phyloP scores from a whole-genome alignment of 2,888 invertebrate species.

The Andrena minutula region DNA sequence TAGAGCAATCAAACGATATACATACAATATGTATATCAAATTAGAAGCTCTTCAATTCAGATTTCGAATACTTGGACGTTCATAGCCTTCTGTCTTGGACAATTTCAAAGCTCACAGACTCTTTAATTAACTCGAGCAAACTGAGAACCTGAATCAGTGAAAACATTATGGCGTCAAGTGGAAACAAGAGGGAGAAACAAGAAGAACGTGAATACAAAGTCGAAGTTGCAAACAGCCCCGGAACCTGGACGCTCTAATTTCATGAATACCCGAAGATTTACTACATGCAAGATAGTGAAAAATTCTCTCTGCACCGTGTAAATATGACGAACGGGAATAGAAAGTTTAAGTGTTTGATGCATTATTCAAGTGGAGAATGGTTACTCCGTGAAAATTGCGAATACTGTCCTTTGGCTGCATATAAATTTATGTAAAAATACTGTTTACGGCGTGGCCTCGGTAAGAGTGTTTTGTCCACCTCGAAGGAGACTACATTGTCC shows the following conservation, averaged over 20 bases:
- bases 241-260: not conserved
- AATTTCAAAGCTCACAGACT: too few relatives aligned
- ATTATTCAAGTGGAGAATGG: not conserved
- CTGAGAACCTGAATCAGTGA: too few relatives aligned
- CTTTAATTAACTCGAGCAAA: too few relatives aligned
- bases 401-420: constrained; percentile 6
- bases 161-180: not conserved
- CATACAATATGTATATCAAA: too few relatives aligned
- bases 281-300: not conserved
- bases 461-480: constrained; percentile 4
- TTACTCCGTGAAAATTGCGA: not conserved
- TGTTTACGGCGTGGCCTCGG: not conserved
- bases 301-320: not conserved
- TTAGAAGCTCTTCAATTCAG: too few relatives aligned
- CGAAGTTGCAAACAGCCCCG: too few relatives aligned
- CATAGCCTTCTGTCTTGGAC: too few relatives aligned
- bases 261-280: constrained; percentile 12
- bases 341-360: constrained; percentile 4
- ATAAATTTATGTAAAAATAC: constrained; percentile 15
- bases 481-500: not conserved
- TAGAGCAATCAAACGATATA: too few relatives aligned
- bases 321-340: not conserved
- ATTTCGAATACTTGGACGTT: too few relatives aligned
- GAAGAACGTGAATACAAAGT: not conserved
- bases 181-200: not conserved